phyloP scores from a whole-genome alignment of 1,140 invertebrate species.

The Drosophila saltans region DNA sequence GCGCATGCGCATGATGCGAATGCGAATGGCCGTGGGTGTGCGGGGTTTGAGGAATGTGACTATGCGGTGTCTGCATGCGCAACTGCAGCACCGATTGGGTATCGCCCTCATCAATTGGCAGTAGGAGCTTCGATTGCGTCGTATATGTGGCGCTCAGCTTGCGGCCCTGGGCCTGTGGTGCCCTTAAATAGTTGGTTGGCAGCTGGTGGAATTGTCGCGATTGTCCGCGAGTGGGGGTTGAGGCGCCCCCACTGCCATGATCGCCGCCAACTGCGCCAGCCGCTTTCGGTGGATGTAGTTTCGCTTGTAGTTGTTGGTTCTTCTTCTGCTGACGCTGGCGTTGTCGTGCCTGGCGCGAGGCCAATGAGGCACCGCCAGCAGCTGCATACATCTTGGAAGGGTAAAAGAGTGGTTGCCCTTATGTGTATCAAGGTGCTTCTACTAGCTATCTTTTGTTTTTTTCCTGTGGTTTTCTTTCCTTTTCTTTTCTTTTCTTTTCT shows the following conservation, averaged over 20 bases:
- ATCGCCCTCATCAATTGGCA: slow-evolving; percentile 82
- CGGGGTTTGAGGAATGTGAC: slow-evolving; percentile 38
- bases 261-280: slow-evolving; percentile 61
- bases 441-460: background rate
- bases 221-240: slow-evolving; percentile 80
- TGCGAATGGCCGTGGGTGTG: slow-evolving; percentile 59
- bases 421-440: background rate
- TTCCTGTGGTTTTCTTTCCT: background rate
- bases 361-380: slow-evolving; percentile 88
- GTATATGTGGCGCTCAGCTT: slow-evolving; percentile 82
- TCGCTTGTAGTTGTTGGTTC: slow-evolving; percentile 83
- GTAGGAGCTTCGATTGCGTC: slow-evolving; percentile 79
- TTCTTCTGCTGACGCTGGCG: slow-evolving; percentile 83
- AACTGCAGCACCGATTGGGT: slow-evolving; percentile 78
- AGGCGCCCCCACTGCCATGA: slow-evolving; percentile 67
- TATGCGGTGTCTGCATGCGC: slow-evolving; percentile 61
- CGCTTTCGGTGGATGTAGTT: slow-evolving; percentile 83
- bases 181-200: slow-evolving; percentile 82
- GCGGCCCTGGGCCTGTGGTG: slow-evolving; percentile 73
- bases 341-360: slow-evolving; percentile 87
- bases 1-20: slow-evolving; percentile 39
- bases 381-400: slow-evolving; percentile 88
- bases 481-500: background rate
- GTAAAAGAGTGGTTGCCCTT: slow-evolving; percentile 2
- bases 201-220: slow-evolving; percentile 85